Evolutionary conservation across 2,888 invertebrate genomes (phyloP).

Genomic region (Drosophila paramelanica): DNA sequence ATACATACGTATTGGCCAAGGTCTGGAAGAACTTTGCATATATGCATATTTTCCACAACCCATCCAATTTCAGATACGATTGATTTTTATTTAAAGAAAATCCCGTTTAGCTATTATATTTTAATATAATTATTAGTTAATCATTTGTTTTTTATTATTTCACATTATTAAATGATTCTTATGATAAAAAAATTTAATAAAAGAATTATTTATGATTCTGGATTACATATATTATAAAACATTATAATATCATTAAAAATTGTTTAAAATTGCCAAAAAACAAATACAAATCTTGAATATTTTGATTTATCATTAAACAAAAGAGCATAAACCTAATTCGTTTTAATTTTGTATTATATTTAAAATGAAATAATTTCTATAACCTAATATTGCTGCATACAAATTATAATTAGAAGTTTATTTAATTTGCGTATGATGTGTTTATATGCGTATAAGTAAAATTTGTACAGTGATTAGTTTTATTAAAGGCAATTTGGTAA

Average conservation of each 20-base stretch:
- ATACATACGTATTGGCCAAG: background rate
- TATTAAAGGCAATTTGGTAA: background rate
- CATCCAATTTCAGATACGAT: constrained; percentile 11
- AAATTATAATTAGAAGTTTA: background rate
- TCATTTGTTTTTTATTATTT: too few species aligned
- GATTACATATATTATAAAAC: too few species aligned
- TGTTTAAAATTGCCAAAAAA: background rate
- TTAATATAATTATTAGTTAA: too few species aligned
- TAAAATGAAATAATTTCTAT: background rate
- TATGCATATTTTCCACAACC: constrained; percentile 15
- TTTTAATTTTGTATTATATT: background rate
- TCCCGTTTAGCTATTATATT: too few species aligned
- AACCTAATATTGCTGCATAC: background rate
- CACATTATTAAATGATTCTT: too few species aligned
- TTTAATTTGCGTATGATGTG: background rate
- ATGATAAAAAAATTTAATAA: too few species aligned
- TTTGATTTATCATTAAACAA: background rate
- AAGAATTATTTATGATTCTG: too few species aligned
- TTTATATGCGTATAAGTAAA: background rate
- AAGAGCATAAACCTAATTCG: too few species aligned
- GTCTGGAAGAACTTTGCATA: background rate
- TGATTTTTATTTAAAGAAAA: too few species aligned
- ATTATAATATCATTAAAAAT: too few species aligned
- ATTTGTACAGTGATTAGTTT: too few species aligned
- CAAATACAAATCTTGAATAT: background rate